A percentile compares a stretch with the other conserved stretches of the same genome.
These are phyloP conservation scores for Rutpela maculata DNA, from an alignment of 2,888 invertebrate species.

Conservation along the genomic window DNA sequence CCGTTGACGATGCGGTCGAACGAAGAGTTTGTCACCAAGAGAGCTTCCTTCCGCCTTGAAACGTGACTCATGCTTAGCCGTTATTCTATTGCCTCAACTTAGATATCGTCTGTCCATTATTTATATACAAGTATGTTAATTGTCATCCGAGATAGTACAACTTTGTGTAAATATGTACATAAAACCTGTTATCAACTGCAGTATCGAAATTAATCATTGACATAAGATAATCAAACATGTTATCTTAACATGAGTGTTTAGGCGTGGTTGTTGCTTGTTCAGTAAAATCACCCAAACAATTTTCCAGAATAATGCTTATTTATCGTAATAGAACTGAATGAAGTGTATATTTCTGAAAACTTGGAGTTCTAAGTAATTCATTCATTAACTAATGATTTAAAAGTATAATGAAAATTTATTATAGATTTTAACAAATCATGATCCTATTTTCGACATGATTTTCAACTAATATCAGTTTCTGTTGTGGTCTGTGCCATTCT, in stretches of 20 bases:
- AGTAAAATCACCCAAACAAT: neutral
- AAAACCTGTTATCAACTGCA: neutral
- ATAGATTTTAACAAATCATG: too few species aligned
- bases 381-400: too few species aligned
- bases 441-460: too few species aligned
- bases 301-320: too few species aligned
- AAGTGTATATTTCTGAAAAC: too few species aligned
- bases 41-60: conserved; percentile 23
- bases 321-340: too few species aligned
- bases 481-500: too few species aligned
- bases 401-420: too few species aligned
- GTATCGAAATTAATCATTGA: neutral
- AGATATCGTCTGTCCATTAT: neutral
- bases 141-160: neutral
- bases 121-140: neutral
- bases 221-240: neutral
- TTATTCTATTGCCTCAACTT: conserved; percentile 9
- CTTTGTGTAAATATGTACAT: conserved; percentile 2
- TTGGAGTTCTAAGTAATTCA: too few species aligned
- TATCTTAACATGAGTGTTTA: neutral
- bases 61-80: conserved; percentile 22
- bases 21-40: conserved; percentile 20
- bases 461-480: too few species aligned
- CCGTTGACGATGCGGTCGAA: conserved; percentile 8
- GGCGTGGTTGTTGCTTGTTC: neutral